Percentiles rank a stretch among this genome's conserved stretches.
phyloP scores from a whole-genome alignment of 2,797 vertebrate genomes.

The Brachymystax lenok region DNA sequence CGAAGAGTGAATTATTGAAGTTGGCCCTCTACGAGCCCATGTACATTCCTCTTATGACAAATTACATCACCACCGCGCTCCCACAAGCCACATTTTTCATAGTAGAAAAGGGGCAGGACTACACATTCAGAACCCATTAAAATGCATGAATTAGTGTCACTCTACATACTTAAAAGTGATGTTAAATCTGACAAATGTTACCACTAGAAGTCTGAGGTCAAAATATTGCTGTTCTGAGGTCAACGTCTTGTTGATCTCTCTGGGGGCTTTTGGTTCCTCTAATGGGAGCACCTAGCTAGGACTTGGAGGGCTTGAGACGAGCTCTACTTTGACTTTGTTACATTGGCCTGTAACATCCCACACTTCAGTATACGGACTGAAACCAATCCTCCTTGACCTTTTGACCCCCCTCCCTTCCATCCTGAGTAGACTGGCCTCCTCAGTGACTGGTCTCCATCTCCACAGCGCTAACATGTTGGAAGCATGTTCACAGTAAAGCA shows the following conservation, averaged over 20 bases:
- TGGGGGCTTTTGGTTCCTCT: background rate
- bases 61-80: slow-evolving; percentile 24
- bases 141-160: slow-evolving; percentile 39
- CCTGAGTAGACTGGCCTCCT: background rate
- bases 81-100: slow-evolving; percentile 14
- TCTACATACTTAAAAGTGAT: slow-evolving; percentile 36
- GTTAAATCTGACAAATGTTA: slow-evolving; percentile 32
- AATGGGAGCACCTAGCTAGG: background rate
- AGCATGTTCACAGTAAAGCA: background rate
- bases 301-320: background rate
- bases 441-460: background rate
- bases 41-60: background rate
- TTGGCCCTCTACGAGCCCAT: slow-evolving; percentile 17
- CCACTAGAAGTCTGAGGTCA: slow-evolving; percentile 30
- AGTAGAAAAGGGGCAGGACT: slow-evolving; percentile 40
- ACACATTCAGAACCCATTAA: slow-evolving; percentile 39
- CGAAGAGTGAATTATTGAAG: slow-evolving; percentile 4
- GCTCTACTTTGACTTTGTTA: background rate
- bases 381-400: background rate
- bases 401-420: background rate
- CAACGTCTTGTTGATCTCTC: slow-evolving; percentile 18
- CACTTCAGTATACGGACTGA: slow-evolving; percentile 4
- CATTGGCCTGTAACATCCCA: slow-evolving; percentile 5
- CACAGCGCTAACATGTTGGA: background rate
- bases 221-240: slow-evolving; percentile 15